Base-by-base conservation (phyloP, 2,797 vertebrate genomes). In the Enteromius afrohamiltoni region DNA sequence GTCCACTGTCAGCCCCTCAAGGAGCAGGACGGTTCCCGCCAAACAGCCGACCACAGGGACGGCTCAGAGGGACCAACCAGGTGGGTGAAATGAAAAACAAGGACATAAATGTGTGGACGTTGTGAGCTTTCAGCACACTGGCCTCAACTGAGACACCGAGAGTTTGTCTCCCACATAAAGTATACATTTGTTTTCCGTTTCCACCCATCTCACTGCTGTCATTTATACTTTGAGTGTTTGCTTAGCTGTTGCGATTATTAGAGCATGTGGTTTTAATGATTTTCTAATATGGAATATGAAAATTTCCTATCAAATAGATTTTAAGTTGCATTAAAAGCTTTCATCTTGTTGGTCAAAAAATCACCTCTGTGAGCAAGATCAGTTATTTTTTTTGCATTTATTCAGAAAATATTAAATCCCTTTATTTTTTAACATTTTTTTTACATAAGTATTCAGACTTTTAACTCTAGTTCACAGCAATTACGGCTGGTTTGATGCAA, bases 1-100 rank as follows among this genome's bases (percentile, higher is more conserved):
- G 87, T 94, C 95, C 84, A 96, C 94, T 55, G 51, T 95, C 92
- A 96, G 95, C 89, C 93, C 96, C 42, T 89, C 93, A 84, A 93
- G 94, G 88, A 96, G 90, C 95, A 94, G 87, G 91, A 92, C 81
- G 82, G 87, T 93, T 68, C 91, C 93, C 85, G 90, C 91, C 83
- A 93, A 86, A 68, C 92, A 89, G 73, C 88, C 92, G 88, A 91
- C 86, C 81, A 87, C 87, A 92, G 92, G 85, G 84, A 86, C 85
- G 84, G 86, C 89, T 84, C 88, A 77, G 78, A 76, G 76, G 69
- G 73, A 89, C 87, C 89, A 90, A 88, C 89, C 89, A 98, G 97
- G 97, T 98, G 29, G 29, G 29, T 29, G 13, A 16, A 34, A 67
- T 67, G 3, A 55, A 62, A 53, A 23, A 77, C 7, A 31, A 77